Evolutionary conservation across 1,140 invertebrate species (phyloP), one percentile per base, ranked within the genome.

Genomic region (Atta colombica): DNA sequence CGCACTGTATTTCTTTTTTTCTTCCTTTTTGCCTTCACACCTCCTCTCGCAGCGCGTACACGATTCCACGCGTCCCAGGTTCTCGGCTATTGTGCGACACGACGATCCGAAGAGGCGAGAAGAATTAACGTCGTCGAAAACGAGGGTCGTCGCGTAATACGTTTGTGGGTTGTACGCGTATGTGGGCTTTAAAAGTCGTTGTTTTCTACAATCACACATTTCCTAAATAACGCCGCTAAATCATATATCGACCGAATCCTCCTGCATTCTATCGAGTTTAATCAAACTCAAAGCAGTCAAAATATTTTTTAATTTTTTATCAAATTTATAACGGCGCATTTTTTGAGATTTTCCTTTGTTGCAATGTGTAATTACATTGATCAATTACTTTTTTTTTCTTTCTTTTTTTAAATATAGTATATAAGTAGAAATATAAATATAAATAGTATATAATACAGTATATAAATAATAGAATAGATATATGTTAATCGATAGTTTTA

Each of bases 31-130:
- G 55, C 82, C 77, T 88, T 88, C 58, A 55, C 77, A 77, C 82
- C 86, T 63, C 53, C 78, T 77, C 77, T 87, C 88, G 69, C 14
- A 10, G 49, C 84, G 12, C 65, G 21, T 51, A 45, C 72, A 89
- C 84, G 89, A 92, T 89, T 91, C 90, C 90, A 88, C 90, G 87
- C 88, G 87, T 92, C 88, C 89, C 45, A 91, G 77, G 87, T 77
- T 51, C 90, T 90, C 85, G 78, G 61, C 90, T 66, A 93, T 93
- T 93, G 92, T 93, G 86, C 68, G 69, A 61, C 68, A 39, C 78
- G 60, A 66, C 66, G 49, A 85, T 89, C 77, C 88, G 45, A 68
- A n/a, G 35, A 77, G 75, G 74, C 51, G 69, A 66, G 51, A 66
- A 65, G 88, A 90, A 87, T 87, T 82, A 69, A 71, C 77, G 25